Percentiles rank a stretch among this genome's conserved stretches.
Conservation (phyloP, 2,888 invertebrate genomes). For the Malthinus seriepunctatus region DNA sequence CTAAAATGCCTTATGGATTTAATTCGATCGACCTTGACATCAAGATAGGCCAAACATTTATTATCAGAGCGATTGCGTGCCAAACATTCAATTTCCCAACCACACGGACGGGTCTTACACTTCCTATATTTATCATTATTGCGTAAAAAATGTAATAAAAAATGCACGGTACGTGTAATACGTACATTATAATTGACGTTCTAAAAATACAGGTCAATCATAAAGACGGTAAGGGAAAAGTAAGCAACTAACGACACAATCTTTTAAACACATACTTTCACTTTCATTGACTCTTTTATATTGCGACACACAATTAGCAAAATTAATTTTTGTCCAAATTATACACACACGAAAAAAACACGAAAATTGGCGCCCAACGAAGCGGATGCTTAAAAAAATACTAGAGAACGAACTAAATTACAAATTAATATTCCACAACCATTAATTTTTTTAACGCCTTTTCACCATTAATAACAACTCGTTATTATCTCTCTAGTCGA, state of each 20-base stretch:
- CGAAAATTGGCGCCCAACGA: too few relatives aligned
- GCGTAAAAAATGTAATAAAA: constrained; percentile 13
- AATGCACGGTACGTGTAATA: background rate
- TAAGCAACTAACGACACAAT: constrained; percentile 18
- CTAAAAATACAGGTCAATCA: constrained; percentile 15
- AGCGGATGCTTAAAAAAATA: too few relatives aligned
- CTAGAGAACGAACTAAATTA: too few relatives aligned
- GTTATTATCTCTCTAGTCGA: too few relatives aligned
- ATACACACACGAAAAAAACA: too few relatives aligned
- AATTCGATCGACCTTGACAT: constrained; percentile 23
- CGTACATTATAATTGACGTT: constrained; percentile 9
- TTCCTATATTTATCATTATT: constrained; percentile 16
- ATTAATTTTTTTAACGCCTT: too few relatives aligned
- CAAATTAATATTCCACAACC: too few relatives aligned
- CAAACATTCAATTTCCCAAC: constrained; percentile 18
- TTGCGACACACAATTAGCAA: constrained; percentile 13
- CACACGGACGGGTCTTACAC: background rate
- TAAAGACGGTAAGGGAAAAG: constrained; percentile 11
- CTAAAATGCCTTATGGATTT: constrained; percentile 3
- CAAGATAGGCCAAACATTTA: constrained; percentile 17
- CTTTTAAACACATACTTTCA: constrained; percentile 28
- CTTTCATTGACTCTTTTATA: constrained; percentile 26
- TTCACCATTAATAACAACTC: too few relatives aligned
- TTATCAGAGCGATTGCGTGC: constrained; percentile 24
- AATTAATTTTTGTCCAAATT: too few relatives aligned